phyloP scores from a whole-genome alignment of 2,888 invertebrate species.

The Merodon equestris region DNA sequence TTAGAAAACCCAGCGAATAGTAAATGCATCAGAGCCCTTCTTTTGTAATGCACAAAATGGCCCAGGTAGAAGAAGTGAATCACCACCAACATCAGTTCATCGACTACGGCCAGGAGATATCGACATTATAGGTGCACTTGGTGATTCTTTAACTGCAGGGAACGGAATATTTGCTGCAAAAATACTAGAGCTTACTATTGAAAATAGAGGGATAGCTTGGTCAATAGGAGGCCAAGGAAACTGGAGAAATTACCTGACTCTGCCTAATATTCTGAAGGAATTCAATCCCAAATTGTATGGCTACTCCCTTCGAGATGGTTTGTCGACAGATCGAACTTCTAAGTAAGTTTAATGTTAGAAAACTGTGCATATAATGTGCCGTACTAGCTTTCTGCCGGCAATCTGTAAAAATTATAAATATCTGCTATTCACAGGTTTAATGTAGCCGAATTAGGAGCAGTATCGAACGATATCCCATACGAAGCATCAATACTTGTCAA shows the following conservation, averaged over 20 bases:
- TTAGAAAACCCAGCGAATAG: conserved; percentile 75
- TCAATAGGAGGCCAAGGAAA: conserved; percentile 79
- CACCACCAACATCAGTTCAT: conserved; percentile 1
- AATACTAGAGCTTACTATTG: conserved; percentile 60
- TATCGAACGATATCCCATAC: background rate
- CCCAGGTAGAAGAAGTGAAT: background rate
- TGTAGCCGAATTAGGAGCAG: background rate
- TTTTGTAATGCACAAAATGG: background rate
- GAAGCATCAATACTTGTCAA: background rate
- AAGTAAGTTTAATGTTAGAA: background rate
- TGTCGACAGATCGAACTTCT: conserved; percentile 73
- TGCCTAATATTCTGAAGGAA: conserved; percentile 81
- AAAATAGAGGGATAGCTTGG: conserved; percentile 78
- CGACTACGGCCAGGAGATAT: conserved; percentile 78
- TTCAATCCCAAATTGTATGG: conserved; percentile 82
- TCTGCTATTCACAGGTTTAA: conserved; percentile 1
- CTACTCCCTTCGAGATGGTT: conserved; percentile 79
- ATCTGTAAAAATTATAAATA: too few species aligned
- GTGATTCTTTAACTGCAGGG: conserved; percentile 71
- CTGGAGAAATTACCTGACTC: conserved; percentile 79
- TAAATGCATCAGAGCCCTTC: too few species aligned
- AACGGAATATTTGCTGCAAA: background rate
- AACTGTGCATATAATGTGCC: too few species aligned
- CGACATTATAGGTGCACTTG: conserved; percentile 80
- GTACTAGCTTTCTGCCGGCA: too few species aligned